Evolutionary conservation across 2,113 vertebrate genomes (phyloP).

Genomic region (Xenopus laevis): DNA sequence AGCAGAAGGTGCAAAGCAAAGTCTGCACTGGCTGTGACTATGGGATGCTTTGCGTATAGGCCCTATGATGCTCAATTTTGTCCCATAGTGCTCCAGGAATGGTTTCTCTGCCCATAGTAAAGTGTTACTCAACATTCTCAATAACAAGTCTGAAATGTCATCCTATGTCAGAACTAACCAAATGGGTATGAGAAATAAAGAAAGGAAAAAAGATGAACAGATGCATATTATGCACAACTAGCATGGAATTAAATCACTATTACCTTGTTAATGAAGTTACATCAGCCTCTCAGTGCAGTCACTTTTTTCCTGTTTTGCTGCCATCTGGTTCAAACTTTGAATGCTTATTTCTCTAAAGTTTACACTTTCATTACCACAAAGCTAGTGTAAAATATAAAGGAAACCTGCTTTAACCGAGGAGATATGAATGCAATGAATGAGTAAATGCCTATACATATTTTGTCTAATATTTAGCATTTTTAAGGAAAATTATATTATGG

Average conservation of each 20-base stretch:
- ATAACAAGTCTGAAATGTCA: too few species aligned
- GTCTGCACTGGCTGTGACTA: too few species aligned
- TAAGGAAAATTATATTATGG: too few species aligned
- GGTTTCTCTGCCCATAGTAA: too few species aligned
- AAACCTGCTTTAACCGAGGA: neutral
- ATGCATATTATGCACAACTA: slow-evolving; percentile 16
- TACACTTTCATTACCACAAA: neutral
- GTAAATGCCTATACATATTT: neutral
- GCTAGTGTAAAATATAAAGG: neutral
- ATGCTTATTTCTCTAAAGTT: slow-evolving; percentile 3
- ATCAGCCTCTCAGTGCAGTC: slow-evolving; percentile 8
- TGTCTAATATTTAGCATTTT: too few species aligned
- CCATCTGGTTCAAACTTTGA: slow-evolving; percentile 20
- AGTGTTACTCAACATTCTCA: too few species aligned
- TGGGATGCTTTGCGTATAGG: too few species aligned
- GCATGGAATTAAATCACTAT: slow-evolving; percentile 10
- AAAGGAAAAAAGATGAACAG: neutral
- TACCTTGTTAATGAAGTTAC: slow-evolving; percentile 21
- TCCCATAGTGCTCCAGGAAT: too few species aligned
- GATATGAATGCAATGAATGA: neutral
- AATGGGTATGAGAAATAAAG: too few species aligned
- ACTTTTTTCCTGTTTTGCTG: slow-evolving; percentile 1
- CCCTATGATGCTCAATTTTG: too few species aligned
- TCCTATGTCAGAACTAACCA: too few species aligned
- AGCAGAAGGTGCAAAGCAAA: too few species aligned